These are phyloP conservation scores for Telenomus remus DNA, from an alignment of 1,140 invertebrate genomes.

Conservation along the genomic window DNA sequence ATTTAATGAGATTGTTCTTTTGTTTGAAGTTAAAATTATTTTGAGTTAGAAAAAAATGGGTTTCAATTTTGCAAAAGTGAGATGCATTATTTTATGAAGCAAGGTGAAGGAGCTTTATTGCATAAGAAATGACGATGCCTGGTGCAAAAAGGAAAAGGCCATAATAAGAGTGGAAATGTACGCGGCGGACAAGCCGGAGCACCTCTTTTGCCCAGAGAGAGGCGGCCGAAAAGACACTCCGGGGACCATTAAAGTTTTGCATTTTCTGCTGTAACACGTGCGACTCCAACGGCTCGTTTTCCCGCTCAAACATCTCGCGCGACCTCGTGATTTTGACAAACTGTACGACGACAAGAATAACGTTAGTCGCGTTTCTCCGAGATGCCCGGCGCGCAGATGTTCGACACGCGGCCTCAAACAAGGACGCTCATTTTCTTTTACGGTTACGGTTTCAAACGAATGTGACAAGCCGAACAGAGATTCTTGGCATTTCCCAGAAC, in stretches of 20 bases:
- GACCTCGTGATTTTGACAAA: constrained; percentile 38
- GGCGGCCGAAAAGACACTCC: constrained; percentile 26
- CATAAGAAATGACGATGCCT: too few relatives aligned
- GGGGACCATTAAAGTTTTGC: constrained; percentile 37
- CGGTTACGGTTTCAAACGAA: constrained; percentile 41
- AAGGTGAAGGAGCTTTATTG: too few relatives aligned
- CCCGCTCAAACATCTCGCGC: neutral
- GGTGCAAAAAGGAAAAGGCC: constrained; percentile 10
- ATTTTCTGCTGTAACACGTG: constrained; percentile 28
- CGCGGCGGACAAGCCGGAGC: neutral
- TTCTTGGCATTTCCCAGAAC: constrained; percentile 28
- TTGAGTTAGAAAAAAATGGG: too few relatives aligned
- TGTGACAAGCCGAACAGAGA: constrained; percentile 35
- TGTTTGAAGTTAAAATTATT: too few relatives aligned
- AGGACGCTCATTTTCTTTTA: constrained; percentile 47
- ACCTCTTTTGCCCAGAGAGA: neutral
- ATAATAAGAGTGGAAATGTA: constrained; percentile 4
- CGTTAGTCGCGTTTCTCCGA: constrained; percentile 18
- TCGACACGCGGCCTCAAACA: constrained; percentile 34
- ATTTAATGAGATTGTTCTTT: too few relatives aligned
- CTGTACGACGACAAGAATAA: constrained; percentile 39
- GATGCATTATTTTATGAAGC: too few relatives aligned
- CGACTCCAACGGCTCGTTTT: constrained; percentile 5
- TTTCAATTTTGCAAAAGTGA: too few relatives aligned
- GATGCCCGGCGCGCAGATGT: constrained; percentile 31